Conservation (phyloP, 2,113 vertebrate species). For the Eupsittula cactorum region DNA sequence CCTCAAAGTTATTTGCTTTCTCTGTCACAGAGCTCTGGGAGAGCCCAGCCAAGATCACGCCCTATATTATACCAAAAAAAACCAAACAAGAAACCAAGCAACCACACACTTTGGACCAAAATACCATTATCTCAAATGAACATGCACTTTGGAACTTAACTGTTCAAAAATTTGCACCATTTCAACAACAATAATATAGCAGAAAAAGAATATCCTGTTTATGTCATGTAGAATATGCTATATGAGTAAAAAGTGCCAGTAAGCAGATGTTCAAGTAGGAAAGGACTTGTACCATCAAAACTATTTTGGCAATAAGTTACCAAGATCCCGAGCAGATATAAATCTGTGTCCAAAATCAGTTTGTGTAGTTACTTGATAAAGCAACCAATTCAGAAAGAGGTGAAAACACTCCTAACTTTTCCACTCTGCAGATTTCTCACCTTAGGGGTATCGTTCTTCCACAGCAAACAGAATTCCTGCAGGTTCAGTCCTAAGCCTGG, state of each 20-base stretch:
- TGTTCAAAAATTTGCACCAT: not conserved
- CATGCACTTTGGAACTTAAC: not conserved
- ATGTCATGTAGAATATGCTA: not conserved
- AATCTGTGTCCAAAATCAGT: not conserved
- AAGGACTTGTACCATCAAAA: not conserved
- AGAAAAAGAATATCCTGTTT: not conserved
- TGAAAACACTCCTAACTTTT: not conserved
- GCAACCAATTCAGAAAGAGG: not conserved
- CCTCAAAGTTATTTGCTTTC: not conserved
- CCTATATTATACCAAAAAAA: not conserved
- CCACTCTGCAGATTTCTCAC: not conserved
- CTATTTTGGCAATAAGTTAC: not conserved
- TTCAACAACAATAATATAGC: not conserved
- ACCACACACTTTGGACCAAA: not conserved
- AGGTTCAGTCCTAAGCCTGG: not conserved
- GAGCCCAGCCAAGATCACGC: not conserved
- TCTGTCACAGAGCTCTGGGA: not conserved
- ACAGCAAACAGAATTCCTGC: not conserved
- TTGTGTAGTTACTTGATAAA: not conserved
- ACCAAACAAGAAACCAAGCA: not conserved
- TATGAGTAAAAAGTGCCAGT: not conserved
- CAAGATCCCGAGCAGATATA: not conserved
- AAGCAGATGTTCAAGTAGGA: not conserved
- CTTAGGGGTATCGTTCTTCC: not conserved
- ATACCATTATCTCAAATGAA: not conserved